Percentiles rank a stretch among this genome's conserved stretches.
phyloP scores from a whole-genome alignment of 2,113 vertebrate species.

The Grus americana region DNA sequence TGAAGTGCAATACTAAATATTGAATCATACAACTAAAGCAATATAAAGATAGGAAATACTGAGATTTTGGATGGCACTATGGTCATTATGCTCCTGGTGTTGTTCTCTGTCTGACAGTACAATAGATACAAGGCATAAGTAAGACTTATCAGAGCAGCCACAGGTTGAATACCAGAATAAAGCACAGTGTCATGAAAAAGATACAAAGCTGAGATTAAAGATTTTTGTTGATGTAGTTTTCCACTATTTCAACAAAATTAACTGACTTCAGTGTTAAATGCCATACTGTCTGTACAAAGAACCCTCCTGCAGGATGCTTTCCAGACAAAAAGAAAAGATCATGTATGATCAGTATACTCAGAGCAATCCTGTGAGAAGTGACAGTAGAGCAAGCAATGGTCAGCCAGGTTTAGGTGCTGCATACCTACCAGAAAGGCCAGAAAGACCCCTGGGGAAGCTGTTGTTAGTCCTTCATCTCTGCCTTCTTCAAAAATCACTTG shows the following conservation, averaged over 20 bases:
- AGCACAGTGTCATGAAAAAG: background rate
- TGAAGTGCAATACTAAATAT: background rate
- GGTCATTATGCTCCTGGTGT: background rate
- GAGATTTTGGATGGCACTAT: background rate
- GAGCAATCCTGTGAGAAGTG: background rate
- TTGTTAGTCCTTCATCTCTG: background rate
- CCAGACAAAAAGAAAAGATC: background rate
- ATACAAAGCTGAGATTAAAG: background rate
- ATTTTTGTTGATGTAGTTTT: background rate
- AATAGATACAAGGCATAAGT: background rate
- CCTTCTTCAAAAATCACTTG: background rate
- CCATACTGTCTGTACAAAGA: background rate
- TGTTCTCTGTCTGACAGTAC: background rate
- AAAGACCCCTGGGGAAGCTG: background rate
- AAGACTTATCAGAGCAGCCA: background rate
- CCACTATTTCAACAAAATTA: background rate
- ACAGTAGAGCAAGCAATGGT: background rate
- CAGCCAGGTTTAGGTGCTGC: background rate
- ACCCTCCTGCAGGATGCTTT: background rate
- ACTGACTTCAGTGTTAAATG: background rate
- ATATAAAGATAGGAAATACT: background rate
- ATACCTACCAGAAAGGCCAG: background rate
- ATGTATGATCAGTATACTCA: background rate
- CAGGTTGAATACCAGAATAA: background rate
- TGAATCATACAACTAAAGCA: background rate